Evolutionary conservation across 2,113 vertebrate species (phyloP).

Genomic region (Gymnorhina tibicen): DNA sequence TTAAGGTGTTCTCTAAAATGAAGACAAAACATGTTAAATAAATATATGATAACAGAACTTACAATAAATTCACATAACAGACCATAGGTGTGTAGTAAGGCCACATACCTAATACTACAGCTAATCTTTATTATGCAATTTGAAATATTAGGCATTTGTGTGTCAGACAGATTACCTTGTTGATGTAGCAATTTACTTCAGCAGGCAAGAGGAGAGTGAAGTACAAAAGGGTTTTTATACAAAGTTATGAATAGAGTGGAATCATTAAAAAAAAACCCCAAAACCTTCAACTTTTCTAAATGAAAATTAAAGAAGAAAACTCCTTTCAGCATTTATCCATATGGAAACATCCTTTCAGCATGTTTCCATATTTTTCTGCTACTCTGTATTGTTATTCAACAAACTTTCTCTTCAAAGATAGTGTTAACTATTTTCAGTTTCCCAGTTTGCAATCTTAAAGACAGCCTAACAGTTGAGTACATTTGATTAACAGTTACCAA

Average conservation of each 20-base stretch:
- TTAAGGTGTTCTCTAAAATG: constrained; percentile 18
- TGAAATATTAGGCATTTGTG: not conserved
- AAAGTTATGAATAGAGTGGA: not conserved
- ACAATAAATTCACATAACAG: not conserved
- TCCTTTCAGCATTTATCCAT: not conserved
- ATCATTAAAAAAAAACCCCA: not conserved
- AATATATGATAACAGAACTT: not conserved
- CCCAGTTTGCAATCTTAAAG: not conserved
- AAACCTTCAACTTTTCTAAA: not conserved
- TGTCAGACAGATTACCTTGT: not conserved
- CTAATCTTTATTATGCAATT: not conserved
- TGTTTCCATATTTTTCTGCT: not conserved
- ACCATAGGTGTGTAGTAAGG: not conserved
- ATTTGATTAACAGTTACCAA: not conserved
- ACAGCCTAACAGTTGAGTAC: not conserved
- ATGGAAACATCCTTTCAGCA: too few relatives aligned
- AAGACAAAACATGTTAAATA: not conserved
- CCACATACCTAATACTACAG: not conserved
- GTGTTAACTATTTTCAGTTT: not conserved
- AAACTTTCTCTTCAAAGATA: not conserved
- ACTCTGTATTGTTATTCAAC: not conserved
- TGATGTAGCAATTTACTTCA: not conserved
- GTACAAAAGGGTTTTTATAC: not conserved
- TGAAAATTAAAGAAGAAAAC: not conserved
- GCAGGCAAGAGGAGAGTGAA: not conserved